phyloP scores from a whole-genome alignment of 1,140 invertebrate species.

The Forficula auricularia region DNA sequence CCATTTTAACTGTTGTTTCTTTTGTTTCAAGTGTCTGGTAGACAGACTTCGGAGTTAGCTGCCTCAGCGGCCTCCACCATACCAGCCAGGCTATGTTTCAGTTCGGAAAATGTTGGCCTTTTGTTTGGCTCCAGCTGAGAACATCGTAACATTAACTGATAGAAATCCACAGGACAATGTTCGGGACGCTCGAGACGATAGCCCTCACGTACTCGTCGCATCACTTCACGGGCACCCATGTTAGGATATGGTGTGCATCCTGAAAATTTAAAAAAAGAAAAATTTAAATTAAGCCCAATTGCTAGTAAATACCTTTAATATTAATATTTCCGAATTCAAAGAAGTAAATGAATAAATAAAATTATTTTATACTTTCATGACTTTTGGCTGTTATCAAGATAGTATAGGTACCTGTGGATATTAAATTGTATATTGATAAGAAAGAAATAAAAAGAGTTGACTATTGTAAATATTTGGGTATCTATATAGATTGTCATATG shows the following conservation, averaged over 20 bases:
- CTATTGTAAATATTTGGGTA: too few species aligned
- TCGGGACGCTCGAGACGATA: conserved; percentile 54
- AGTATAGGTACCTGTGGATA: too few species aligned
- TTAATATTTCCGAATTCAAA: conserved; percentile 6
- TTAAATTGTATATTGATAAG: too few species aligned
- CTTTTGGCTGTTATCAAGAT: too few species aligned
- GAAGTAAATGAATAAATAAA: not conserved
- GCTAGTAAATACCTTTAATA: conserved; percentile 1
- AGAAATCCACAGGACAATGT: conserved; percentile 56
- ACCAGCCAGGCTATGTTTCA: conserved; percentile 47
- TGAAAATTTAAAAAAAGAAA: conserved; percentile 20
- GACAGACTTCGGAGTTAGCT: not conserved
- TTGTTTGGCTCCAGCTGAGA: conserved; percentile 58
- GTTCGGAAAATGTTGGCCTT: conserved; percentile 47
- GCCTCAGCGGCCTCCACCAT: conserved; percentile 46
- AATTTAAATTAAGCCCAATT: not conserved
- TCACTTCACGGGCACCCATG: conserved; percentile 59
- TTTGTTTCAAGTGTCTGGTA: too few species aligned
- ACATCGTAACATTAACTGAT: conserved; percentile 52
- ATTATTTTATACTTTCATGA: too few species aligned
- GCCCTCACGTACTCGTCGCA: conserved; percentile 53
- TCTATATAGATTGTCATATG: too few species aligned
- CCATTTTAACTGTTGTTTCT: too few species aligned
- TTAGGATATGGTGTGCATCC: conserved; percentile 67
- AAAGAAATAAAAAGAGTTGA: too few species aligned